phyloP scores from a whole-genome alignment of 2,888 invertebrate species.

The Chloroclysta siterata region DNA sequence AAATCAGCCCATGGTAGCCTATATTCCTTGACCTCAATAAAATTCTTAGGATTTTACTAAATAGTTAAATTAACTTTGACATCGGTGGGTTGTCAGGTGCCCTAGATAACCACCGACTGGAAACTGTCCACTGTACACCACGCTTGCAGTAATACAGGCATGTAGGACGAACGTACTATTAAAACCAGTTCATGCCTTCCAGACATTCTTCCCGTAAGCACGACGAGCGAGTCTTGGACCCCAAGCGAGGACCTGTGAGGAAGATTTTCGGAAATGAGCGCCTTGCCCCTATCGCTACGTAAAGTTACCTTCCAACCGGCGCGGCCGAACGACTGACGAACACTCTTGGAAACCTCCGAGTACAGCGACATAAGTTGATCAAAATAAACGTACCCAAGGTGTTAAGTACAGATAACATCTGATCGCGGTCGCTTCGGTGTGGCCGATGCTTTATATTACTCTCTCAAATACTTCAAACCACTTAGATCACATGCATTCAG shows the following conservation, averaged over 20 bases:
- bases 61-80: too few relatives aligned
- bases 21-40: too few relatives aligned
- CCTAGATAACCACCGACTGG: too few relatives aligned
- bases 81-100: too few relatives aligned
- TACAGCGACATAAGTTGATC: background rate
- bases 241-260: constrained; percentile 79
- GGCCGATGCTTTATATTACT: background rate
- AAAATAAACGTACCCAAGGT: too few relatives aligned
- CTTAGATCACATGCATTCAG: too few relatives aligned
- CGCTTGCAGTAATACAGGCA: constrained; percentile 5
- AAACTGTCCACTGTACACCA: background rate
- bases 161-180: constrained; percentile 22
- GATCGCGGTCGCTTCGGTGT: background rate
- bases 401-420: too few relatives aligned
- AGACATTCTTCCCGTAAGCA: constrained; percentile 71
- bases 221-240: constrained; percentile 78
- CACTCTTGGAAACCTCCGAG: background rate
- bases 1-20: too few relatives aligned
- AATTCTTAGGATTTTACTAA: too few relatives aligned
- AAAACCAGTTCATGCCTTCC: constrained; percentile 52
- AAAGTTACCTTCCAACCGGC: constrained; percentile 35
- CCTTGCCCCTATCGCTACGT: constrained; percentile 74
- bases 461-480: background rate
- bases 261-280: constrained; percentile 72
- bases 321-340: constrained; percentile 1